A percentile compares a stretch with the other conserved stretches of the same genome.
phyloP scores from a whole-genome alignment of 2,797 vertebrate genomes.

The Melanotaenia pygmaea region DNA sequence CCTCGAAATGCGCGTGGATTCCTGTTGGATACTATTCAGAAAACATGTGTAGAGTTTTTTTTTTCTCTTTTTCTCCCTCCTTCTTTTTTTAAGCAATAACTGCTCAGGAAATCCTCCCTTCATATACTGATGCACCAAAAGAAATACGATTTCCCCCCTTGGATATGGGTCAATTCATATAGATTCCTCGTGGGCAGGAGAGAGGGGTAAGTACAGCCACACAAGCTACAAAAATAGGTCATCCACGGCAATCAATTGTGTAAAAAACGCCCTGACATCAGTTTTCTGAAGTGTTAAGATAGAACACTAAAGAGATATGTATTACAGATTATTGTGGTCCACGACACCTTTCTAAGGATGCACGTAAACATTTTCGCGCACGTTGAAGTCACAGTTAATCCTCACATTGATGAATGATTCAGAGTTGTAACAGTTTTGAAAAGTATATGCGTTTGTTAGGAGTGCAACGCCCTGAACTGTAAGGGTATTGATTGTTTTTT shows the following conservation, averaged over 20 bases:
- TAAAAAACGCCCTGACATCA: slow-evolving; percentile 38
- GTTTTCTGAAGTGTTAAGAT: slow-evolving; percentile 17
- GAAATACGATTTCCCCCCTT: slow-evolving; percentile 42
- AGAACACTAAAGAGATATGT: background rate
- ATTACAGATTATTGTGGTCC: background rate
- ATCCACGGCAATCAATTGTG: slow-evolving; percentile 27
- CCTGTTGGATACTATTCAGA: slow-evolving; percentile 68
- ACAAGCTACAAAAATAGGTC: slow-evolving; percentile 38
- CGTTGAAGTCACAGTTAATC: slow-evolving; percentile 3
- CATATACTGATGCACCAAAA: slow-evolving; percentile 13
- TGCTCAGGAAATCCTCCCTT: slow-evolving; percentile 31
- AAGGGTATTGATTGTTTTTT: slow-evolving; percentile 68
- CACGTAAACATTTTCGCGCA: slow-evolving; percentile 11
- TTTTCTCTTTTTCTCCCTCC: background rate
- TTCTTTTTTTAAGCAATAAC: slow-evolving; percentile 17
- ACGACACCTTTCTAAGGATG: slow-evolving; percentile 5
- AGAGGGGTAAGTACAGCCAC: slow-evolving; percentile 65
- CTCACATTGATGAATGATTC: background rate
- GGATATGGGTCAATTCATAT: slow-evolving; percentile 72
- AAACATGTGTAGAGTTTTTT: slow-evolving; percentile 58
- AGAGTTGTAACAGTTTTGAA: slow-evolving; percentile 29
- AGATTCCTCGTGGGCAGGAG: slow-evolving; percentile 54
- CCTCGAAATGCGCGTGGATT: slow-evolving; percentile 62
- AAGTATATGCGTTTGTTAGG: slow-evolving; percentile 36
- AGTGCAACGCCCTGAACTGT: slow-evolving; percentile 70